A percentile compares a stretch with the other conserved stretches of the same genome.
Evolutionary conservation across 2,888 invertebrate genomes (phyloP).

Genomic region (Rhaphigaster nebulosa): DNA sequence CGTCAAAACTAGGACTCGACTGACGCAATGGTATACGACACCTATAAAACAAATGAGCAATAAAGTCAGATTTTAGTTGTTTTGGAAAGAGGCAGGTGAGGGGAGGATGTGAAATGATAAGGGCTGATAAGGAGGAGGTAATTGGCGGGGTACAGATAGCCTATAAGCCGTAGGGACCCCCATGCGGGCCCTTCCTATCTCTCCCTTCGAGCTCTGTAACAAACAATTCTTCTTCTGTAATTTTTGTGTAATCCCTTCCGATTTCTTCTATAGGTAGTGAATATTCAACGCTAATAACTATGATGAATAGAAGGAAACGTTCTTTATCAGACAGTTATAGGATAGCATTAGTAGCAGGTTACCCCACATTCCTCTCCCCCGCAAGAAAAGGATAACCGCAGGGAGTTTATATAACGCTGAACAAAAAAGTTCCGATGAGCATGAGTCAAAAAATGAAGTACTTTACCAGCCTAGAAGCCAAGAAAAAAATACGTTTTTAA

Average conservation of each 20-base stretch:
- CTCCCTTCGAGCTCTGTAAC: background rate
- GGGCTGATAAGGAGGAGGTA: slow-evolving; percentile 39
- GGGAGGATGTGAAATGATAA: background rate
- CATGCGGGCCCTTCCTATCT: slow-evolving; percentile 42
- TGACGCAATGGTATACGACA: background rate
- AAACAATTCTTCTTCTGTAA: background rate
- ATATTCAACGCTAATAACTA: background rate
- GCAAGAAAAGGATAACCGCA: too few species aligned
- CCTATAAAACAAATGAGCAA: background rate
- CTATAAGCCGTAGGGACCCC: slow-evolving; percentile 39
- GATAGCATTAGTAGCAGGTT: too few species aligned
- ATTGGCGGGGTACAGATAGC: slow-evolving; percentile 50
- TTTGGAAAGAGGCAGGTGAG: slow-evolving; percentile 11
- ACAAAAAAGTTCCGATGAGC: too few species aligned
- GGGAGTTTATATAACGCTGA: too few species aligned
- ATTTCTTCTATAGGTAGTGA: background rate
- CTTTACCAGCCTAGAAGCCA: too few species aligned
- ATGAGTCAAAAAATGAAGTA: too few species aligned
- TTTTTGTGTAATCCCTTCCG: background rate
- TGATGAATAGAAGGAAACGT: too few species aligned
- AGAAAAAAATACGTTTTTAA: too few species aligned
- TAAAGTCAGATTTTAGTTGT: background rate
- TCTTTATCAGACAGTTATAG: too few species aligned
- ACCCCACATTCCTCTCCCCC: too few species aligned
- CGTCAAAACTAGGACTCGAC: background rate